phyloP scores from a whole-genome alignment of 2,113 vertebrate species.

The Turdus rufiventris region DNA sequence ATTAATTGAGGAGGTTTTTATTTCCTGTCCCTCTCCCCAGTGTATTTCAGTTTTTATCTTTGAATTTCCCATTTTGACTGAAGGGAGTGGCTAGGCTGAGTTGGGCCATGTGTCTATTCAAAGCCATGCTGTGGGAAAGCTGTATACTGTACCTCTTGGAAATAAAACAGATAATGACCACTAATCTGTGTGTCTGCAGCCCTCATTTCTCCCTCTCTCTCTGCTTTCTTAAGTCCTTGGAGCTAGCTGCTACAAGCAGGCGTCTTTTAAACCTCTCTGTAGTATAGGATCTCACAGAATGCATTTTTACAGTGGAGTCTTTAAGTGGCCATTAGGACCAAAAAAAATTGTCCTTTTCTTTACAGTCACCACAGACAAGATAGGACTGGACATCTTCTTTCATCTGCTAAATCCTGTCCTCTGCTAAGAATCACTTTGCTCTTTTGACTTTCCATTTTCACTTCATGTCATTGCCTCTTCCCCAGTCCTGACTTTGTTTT shows the following conservation, averaged over 20 bases:
- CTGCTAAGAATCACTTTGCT: background rate
- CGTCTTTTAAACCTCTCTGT: background rate
- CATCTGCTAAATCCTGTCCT: background rate
- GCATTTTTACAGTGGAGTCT: background rate
- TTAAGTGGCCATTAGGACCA: background rate
- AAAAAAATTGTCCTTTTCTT: background rate
- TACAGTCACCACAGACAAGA: background rate
- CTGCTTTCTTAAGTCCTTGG: background rate
- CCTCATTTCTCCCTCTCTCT: background rate
- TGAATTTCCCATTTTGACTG: background rate
- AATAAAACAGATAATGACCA: background rate
- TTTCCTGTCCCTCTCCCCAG: fast-evolving
- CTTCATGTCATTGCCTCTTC: background rate
- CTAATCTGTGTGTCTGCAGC: background rate
- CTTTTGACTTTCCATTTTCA: background rate
- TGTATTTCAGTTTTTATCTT: background rate
- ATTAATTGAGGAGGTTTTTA: background rate
- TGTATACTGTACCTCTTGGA: background rate
- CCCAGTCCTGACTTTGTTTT: background rate
- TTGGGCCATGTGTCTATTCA: background rate
- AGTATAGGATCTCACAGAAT: background rate
- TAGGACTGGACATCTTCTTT: background rate
- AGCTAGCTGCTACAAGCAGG: background rate
- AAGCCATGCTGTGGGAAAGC: background rate
- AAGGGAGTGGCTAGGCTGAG: background rate